A percentile compares a stretch with the other conserved stretches of the same genome.
phyloP scores from a whole-genome alignment of 1,140 invertebrate genomes.

The Aphidius gifuensis region DNA sequence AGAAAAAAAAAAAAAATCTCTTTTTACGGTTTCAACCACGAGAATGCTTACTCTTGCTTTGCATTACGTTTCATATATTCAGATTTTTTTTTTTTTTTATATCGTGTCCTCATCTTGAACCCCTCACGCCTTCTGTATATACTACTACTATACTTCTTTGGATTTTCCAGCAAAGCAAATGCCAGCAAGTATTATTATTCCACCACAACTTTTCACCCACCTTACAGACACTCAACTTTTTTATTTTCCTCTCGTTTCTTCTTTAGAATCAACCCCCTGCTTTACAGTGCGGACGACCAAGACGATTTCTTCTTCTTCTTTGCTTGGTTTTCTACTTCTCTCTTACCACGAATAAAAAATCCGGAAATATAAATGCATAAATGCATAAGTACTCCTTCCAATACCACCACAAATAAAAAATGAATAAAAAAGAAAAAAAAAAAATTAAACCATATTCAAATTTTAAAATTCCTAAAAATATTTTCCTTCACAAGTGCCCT shows the following conservation, averaged over 20 bases:
- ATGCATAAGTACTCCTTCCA: slow-evolving; percentile 52
- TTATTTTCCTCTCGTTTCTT: slow-evolving; percentile 15
- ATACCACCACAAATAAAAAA: slow-evolving; percentile 17
- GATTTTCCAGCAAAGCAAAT: slow-evolving; percentile 30
- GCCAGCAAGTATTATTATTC: slow-evolving; percentile 56
- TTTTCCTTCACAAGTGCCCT: not conserved
- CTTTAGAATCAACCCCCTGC: slow-evolving; percentile 8
- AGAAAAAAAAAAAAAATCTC: not conserved
- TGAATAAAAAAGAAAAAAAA: no score
- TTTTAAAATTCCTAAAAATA: slow-evolving; percentile 2
- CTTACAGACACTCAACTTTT: slow-evolving; percentile 24
- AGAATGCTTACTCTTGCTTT: slow-evolving; percentile 20
- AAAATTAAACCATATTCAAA: no score
- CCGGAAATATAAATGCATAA: slow-evolving; percentile 58
- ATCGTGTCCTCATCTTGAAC: slow-evolving; percentile 2
- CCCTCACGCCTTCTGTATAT: slow-evolving; percentile 1
- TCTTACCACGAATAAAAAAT: slow-evolving; percentile 39
- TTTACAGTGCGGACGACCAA: not conserved
- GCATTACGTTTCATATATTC: slow-evolving; percentile 57
- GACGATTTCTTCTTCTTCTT: slow-evolving; percentile 32
- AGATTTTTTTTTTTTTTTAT: slow-evolving; percentile 47
- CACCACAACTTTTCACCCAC: slow-evolving; percentile 51
- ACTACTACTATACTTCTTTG: not conserved
- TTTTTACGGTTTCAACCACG: slow-evolving; percentile 18
- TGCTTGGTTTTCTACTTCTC: not conserved